These are phyloP conservation scores for Ptychoptera contaminata DNA, from an alignment of 2,888 invertebrate species.

Conservation along the genomic window DNA sequence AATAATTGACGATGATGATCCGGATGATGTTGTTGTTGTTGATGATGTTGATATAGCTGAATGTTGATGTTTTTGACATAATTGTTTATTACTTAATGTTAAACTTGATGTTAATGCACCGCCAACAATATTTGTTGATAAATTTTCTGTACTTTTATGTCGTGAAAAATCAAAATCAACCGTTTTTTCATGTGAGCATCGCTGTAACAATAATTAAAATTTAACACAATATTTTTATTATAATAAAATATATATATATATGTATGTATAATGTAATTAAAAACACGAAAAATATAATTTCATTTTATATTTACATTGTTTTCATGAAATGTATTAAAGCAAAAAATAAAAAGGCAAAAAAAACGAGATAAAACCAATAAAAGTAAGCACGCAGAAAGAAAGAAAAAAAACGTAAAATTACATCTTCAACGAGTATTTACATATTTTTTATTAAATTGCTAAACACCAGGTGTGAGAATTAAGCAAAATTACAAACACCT, in stretches of 20 bases:
- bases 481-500: too few species aligned
- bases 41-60: slow-evolving; percentile 8
- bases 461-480: too few species aligned
- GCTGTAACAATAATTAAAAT: slow-evolving; percentile 9
- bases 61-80: background rate
- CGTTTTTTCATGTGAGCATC: slow-evolving; percentile 26
- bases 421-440: too few species aligned
- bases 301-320: too few species aligned
- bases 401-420: too few species aligned
- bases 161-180: slow-evolving; percentile 33
- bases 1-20: background rate
- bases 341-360: too few species aligned
- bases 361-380: too few species aligned
- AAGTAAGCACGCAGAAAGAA: too few species aligned
- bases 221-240: background rate
- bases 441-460: too few species aligned
- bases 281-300: too few species aligned
- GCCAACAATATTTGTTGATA: background rate
- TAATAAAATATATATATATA: background rate
- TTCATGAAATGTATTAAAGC: too few species aligned
- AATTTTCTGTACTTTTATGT: slow-evolving; percentile 28
- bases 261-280: too few species aligned
- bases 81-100: background rate
- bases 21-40: background rate
- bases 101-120: background rate